These are phyloP conservation scores for Amblyraja radiata DNA, from an alignment of 2,797 vertebrate species.

Conservation along the genomic window DNA sequence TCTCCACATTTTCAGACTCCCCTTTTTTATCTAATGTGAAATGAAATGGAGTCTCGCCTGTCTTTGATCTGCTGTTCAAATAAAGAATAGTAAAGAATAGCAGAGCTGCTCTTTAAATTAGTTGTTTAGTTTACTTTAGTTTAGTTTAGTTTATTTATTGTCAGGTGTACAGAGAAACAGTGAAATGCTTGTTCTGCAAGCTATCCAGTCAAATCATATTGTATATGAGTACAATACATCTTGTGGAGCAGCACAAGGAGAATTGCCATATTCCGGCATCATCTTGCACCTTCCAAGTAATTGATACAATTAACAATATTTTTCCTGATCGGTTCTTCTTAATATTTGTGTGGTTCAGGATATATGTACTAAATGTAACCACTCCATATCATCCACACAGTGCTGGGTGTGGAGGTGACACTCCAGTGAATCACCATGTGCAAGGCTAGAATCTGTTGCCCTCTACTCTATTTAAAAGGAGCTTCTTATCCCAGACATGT, in stretches of 20 bases:
- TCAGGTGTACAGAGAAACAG: no score
- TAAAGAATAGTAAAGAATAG: no score
- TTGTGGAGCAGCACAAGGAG: no score
- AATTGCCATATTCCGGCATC: no score
- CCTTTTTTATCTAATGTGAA: background rate
- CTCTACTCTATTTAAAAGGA: background rate
- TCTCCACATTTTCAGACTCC: background rate
- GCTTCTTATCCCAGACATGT: background rate
- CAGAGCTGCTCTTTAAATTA: background rate
- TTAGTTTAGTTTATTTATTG: no score
- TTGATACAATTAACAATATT: background rate
- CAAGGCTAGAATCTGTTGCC: background rate
- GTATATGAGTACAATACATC: no score
- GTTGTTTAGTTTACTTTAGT: no score
- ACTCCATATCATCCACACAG: background rate
- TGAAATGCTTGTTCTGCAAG: no score
- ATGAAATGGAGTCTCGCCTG: background rate
- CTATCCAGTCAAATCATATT: no score
- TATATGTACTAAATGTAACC: background rate
- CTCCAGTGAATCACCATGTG: background rate
- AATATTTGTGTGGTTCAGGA: background rate
- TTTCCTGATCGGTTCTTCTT: background rate
- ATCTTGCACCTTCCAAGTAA: no score
- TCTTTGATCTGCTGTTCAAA: background rate
- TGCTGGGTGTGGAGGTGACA: background rate